Conservation (phyloP, 2,113 vertebrate species). For the Oriolus oriolus region DNA sequence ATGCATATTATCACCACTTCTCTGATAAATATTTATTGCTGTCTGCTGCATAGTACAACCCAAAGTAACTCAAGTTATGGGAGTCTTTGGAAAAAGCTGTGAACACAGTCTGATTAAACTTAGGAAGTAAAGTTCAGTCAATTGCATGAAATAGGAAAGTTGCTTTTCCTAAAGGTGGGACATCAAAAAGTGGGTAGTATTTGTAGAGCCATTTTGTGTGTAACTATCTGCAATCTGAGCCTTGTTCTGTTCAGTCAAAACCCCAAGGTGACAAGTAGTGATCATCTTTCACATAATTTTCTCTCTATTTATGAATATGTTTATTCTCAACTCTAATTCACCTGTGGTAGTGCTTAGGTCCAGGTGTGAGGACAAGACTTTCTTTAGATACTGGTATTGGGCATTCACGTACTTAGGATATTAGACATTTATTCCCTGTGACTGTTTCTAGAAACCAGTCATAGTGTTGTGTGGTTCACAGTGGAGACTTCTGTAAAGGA, state of each 20-base stretch:
- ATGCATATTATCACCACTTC: neutral
- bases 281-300: neutral
- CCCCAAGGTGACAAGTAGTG: neutral
- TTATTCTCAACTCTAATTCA: neutral
- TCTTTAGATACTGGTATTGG: neutral
- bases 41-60: slow-evolving; percentile 6
- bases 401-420: neutral
- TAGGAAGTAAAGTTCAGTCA: slow-evolving; percentile 45
- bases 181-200: slow-evolving; percentile 26
- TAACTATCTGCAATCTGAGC: neutral
- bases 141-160: slow-evolving; percentile 12
- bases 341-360: neutral
- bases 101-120: neutral
- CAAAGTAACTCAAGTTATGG: slow-evolving; percentile 16
- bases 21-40: slow-evolving; percentile 34
- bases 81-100: neutral
- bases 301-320: neutral
- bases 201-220: slow-evolving; percentile 10
- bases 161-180: slow-evolving; percentile 39
- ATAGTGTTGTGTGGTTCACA: neutral
- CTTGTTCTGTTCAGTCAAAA: neutral
- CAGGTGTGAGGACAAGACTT: neutral
- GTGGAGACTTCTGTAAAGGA: neutral
- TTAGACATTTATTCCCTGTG: neutral
- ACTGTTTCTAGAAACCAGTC: neutral